These are phyloP conservation scores for Aplochiton taeniatus DNA, from an alignment of 2,797 vertebrate species.

Conservation along the genomic window DNA sequence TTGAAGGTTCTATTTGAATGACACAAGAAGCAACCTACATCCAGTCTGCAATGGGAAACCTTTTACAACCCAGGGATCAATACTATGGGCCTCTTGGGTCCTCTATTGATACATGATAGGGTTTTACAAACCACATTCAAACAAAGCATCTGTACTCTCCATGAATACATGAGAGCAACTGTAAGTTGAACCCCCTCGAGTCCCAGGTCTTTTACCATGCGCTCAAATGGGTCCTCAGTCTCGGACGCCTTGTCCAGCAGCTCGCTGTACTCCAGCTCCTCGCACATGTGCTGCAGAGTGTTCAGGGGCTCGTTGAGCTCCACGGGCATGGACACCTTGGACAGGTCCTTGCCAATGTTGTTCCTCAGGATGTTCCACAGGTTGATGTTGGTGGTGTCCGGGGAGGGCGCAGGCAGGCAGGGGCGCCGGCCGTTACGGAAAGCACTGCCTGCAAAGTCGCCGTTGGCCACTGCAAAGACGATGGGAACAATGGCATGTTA, in stretches of 20 bases:
- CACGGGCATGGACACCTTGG: slow-evolving; percentile 99
- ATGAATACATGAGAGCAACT: neutral
- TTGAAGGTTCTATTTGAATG: too few species aligned
- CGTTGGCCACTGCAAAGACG: slow-evolving; percentile 85
- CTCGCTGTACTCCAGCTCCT: slow-evolving; percentile 98
- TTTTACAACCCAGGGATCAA: neutral
- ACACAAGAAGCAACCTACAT: neutral
- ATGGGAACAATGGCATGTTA: neutral
- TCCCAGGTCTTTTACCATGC: slow-evolving; percentile 83
- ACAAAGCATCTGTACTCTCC: too few species aligned
- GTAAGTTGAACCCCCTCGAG: neutral
- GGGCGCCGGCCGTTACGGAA: slow-evolving; percentile 92
- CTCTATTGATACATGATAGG: neutral
- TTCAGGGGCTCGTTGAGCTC: slow-evolving; percentile 98
- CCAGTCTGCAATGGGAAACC: neutral
- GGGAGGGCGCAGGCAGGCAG: slow-evolving; percentile 90
- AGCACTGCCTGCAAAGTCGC: slow-evolving; percentile 90
- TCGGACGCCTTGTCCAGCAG: slow-evolving; percentile 96
- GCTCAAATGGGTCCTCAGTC: slow-evolving; percentile 90
- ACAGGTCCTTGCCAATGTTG: slow-evolving; percentile 98
- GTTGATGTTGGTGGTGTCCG: slow-evolving; percentile 97
- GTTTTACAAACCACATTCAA: too few species aligned
- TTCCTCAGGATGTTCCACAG: slow-evolving; percentile 99
- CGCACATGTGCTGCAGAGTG: slow-evolving; percentile 97
- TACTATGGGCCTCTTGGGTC: neutral